Evolutionary conservation across 2,113 vertebrate species (phyloP).

Genomic region (Calypte anna): DNA sequence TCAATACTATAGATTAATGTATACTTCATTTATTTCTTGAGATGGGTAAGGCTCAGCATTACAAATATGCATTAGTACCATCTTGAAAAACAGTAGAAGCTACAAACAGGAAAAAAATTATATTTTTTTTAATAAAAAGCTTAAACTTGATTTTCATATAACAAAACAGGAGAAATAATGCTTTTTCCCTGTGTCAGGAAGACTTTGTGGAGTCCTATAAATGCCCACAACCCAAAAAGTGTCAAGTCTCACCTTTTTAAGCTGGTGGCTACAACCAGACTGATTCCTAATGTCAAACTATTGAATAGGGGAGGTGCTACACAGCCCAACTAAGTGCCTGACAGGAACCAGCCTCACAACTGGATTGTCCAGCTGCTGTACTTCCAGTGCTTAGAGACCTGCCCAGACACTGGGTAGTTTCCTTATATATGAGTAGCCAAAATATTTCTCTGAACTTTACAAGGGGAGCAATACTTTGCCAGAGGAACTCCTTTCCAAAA

Average conservation of each 20-base stretch:
- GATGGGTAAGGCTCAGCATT: not conserved
- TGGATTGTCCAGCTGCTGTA: not conserved
- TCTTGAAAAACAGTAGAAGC: not conserved
- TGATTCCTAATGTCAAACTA: not conserved
- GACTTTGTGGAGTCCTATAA: not conserved
- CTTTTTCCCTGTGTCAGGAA: not conserved
- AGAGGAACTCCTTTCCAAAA: not conserved
- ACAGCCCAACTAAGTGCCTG: not conserved
- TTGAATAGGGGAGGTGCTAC: accelerated
- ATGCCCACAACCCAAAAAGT: not conserved
- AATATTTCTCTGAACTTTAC: not conserved
- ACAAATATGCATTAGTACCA: not conserved
- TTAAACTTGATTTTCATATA: not conserved
- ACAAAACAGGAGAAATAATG: not conserved
- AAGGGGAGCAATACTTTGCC: not conserved
- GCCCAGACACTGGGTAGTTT: not conserved
- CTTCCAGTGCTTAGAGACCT: not conserved
- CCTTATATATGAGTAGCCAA: not conserved
- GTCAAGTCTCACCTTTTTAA: not conserved
- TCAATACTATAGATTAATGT: not conserved
- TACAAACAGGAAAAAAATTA: not conserved
- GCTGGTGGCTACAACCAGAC: not conserved
- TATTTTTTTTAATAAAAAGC: not conserved
- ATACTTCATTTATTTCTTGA: not conserved
- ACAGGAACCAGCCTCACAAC: not conserved